Base-by-base conservation (phyloP, 2,888 invertebrate species). In the Hyalella azteca region DNA sequence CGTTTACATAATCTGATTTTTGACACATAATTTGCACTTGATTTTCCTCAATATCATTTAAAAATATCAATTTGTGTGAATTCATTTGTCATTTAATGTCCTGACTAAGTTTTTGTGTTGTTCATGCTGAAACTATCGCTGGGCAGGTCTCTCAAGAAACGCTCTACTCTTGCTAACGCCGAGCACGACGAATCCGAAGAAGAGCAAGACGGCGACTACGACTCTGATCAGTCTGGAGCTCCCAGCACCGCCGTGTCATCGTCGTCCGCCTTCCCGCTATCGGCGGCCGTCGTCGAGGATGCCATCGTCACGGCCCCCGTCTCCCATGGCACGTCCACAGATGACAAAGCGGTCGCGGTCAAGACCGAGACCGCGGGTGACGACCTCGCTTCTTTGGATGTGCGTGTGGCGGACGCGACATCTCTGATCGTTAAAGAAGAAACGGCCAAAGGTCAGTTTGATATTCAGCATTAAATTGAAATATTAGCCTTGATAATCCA, bases 181-280 rank as follows among this genome's bases (percentile, higher is more conserved):
- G 83, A 83, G 77, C 83, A 83, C 45, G 83, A 83, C 32, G 83
- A 83, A 26, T 83, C 83, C 0, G 83, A 83, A 29, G 83, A 83
- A 7, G 83, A 83, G 75, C n/a, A n/a, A n/a, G 73, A 66, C 7
- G 60, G 39, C 19, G 40, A 78, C 60, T 60, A 66, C 29, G 48
- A 49, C 19, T 76, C 36, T 41, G 76, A 76, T 36, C 66, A 66
- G 29, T 66, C 66, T 2, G 66, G 29, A 7, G 66, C 66, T 7
- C 22, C 54, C 26, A 54, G 54, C 54, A 26, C 29, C 26, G 22
- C 54, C 7, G 26, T 29, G n/a, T n/a, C n/a, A n/a, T n/a, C n/a
- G n/a, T n/a, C n/a, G n/a, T n/a, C n/a, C n/a, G n/a, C n/a, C n/a
- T n/a, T n/a, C n/a, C n/a, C n/a, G n/a, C n/a, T n/a, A n/a, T 22